Base-by-base conservation (phyloP, 2,888 invertebrate genomes). In the Quadroppia sp. region DNA sequence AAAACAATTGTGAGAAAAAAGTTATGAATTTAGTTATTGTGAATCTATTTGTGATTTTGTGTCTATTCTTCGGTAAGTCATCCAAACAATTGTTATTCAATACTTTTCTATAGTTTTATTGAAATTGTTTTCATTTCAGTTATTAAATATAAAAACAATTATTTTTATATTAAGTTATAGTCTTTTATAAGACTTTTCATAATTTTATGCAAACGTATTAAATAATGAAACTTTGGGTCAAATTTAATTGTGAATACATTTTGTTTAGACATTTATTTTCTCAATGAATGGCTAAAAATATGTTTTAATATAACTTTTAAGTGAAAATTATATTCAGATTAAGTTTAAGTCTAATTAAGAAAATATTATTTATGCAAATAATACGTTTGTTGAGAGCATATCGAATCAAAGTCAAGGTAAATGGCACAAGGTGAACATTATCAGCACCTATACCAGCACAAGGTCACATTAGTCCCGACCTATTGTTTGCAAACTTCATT, bases 351-450 rank as follows among this genome's bases (percentile, higher is more conserved):
- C 15, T 45, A 45, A 45, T 45, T 9, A 45, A 15, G 15, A 45
- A 9, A 45, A 15, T 45, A 2, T 6, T 45, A 9, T 45, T 45
- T 45, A 17, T 45, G 15, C 15, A 11, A 9, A 53, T 53, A 20
- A 61, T 61, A 4, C 32, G 56, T 61, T 40, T n/a, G 30, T 67
- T 15, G 30, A 32, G 40, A 23, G n/a, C 23, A 67, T 42, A 40
- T 20, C 7, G 23, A 40, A 67, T 67, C 67, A 67, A 67, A 67
- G 67, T 67, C 67, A 67, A 67, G 67, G 67, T 67, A 67, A 67
- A 40, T 67, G 23, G 67, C 40, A 36, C 67, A 67, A 67, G 67
- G 67, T 67, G 40, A 67, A 23, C 50, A 6, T 17, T 50, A n/a
- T n/a, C 17, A 3, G 36, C 36, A 36, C 36, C 9, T 7, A 11